Conservation (phyloP, 2,113 vertebrate species). For the Chlorodrepanis virens region DNA sequence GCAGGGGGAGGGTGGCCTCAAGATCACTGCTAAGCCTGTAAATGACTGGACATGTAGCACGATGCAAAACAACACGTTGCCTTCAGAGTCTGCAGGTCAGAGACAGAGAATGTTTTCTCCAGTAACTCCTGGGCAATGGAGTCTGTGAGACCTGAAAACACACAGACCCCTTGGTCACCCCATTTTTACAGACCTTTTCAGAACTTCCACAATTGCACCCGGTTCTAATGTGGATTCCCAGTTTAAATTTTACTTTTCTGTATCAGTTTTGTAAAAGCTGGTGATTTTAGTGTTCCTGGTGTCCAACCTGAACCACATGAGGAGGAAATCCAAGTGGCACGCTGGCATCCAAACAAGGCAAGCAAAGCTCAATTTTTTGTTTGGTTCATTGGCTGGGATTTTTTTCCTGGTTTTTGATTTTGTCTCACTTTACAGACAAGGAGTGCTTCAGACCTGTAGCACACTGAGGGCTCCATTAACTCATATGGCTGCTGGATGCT, state of each 20-base stretch:
- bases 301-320: not conserved
- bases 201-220: not conserved
- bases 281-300: not conserved
- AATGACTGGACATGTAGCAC: fast-evolving
- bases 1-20: not conserved
- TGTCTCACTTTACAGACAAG: not conserved
- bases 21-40: not conserved
- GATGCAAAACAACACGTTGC: not conserved
- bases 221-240: not conserved
- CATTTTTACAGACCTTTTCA: not conserved
- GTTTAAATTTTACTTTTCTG: not conserved
- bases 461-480: not conserved
- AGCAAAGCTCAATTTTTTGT: not conserved
- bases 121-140: not conserved
- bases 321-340: not conserved
- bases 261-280: not conserved
- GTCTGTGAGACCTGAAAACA: not conserved
- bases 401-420: not conserved
- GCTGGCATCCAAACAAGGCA: not conserved
- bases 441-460: not conserved
- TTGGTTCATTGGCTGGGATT: not conserved
- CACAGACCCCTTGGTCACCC: not conserved
- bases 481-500: not conserved
- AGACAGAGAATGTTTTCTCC: not conserved
- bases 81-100: not conserved